These are phyloP conservation scores for Ctenopoma kingsleyae DNA, from an alignment of 2,797 vertebrate species.

Conservation along the genomic window DNA sequence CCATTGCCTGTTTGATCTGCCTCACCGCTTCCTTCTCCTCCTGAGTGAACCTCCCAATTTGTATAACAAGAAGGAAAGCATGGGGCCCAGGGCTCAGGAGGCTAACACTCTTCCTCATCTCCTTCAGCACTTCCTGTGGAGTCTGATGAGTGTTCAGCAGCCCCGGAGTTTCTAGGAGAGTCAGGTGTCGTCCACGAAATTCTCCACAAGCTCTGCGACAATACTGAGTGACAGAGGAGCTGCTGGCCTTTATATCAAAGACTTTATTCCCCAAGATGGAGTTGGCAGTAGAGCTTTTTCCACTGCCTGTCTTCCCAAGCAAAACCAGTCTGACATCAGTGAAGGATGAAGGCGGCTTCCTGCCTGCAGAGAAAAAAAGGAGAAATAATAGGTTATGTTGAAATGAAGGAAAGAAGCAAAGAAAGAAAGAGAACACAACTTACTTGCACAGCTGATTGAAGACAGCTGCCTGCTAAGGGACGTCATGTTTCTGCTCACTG, in stretches of 20 bases:
- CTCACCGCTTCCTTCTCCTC: conserved; percentile 60
- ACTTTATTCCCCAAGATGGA: conserved; percentile 68
- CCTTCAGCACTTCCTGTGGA: conserved; percentile 61
- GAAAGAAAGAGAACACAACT: neutral
- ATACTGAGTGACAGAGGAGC: conserved; percentile 45
- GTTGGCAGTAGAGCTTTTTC: conserved; percentile 77
- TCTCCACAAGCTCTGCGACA: conserved; percentile 41
- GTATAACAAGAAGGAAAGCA: conserved; percentile 68
- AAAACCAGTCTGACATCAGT: conserved; percentile 71
- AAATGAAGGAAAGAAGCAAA: neutral
- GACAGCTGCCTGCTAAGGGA: conserved; percentile 57
- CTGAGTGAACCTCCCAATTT: conserved; percentile 69
- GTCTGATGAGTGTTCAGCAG: conserved; percentile 62
- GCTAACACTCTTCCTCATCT: conserved; percentile 66
- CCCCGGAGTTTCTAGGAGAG: conserved; percentile 75
- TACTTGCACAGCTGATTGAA: conserved; percentile 46
- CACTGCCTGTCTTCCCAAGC: conserved; percentile 79
- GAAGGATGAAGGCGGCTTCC: conserved; percentile 19
- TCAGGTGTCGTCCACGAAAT: conserved; percentile 56
- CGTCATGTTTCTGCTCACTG: conserved; percentile 53
- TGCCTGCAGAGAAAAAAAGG: conserved; percentile 36
- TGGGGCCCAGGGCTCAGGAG: conserved; percentile 73
- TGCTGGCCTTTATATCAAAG: conserved; percentile 50
- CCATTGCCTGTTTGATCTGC: conserved; percentile 67
- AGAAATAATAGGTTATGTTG: neutral